These are phyloP conservation scores for Dicyrtoma fusca DNA, from an alignment of 2,888 invertebrate species.

Conservation along the genomic window DNA sequence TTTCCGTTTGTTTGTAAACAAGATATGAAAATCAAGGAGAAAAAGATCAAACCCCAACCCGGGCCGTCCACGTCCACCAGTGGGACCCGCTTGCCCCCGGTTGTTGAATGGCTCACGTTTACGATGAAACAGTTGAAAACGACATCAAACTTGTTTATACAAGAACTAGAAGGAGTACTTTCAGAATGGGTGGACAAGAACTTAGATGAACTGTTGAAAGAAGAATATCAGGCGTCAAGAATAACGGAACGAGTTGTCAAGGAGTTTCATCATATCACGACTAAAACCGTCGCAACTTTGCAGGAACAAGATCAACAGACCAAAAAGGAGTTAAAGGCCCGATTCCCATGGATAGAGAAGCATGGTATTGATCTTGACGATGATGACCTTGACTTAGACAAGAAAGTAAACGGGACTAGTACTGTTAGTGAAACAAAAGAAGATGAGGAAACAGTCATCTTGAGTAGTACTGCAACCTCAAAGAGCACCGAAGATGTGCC, in stretches of 20 bases:
- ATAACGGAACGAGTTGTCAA: constrained; percentile 12
- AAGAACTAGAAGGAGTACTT: background rate
- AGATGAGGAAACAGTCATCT: background rate
- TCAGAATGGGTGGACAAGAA: constrained; percentile 13
- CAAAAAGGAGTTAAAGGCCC: background rate
- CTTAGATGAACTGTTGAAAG: constrained; percentile 6
- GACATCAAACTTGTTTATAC: background rate
- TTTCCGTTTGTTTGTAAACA: too few species aligned
- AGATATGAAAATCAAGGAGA: too few species aligned
- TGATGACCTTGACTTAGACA: background rate
- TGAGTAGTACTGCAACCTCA: too few species aligned
- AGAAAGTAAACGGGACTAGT: background rate
- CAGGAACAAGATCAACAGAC: background rate
- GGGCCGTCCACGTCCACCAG: too few species aligned
- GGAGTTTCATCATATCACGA: background rate
- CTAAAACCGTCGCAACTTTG: background rate
- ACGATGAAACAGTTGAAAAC: constrained; percentile 8
- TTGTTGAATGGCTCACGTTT: constrained; percentile 18
- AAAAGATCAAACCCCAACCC: too few species aligned
- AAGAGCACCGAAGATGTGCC: background rate
- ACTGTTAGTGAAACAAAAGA: background rate
- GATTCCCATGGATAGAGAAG: constrained; percentile 7
- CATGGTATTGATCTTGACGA: background rate
- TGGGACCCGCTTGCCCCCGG: background rate
- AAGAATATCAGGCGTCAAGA: constrained; percentile 14